Base-by-base conservation (phyloP, 1,140 invertebrate species). In the Aradophagus sp. region DNA sequence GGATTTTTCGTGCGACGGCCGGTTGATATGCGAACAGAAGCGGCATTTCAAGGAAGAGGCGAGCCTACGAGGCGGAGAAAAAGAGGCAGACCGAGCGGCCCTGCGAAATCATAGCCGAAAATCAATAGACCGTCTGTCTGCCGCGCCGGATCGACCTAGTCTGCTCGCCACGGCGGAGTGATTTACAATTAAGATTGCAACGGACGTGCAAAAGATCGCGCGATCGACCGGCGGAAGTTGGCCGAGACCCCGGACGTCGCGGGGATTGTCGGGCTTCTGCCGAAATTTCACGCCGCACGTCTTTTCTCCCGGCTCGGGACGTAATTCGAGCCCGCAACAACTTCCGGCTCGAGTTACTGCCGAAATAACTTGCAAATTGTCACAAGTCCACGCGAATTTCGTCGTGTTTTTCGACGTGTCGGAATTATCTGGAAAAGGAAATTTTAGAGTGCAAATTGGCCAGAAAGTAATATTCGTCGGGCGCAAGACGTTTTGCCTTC, bases 171-270 rank as follows among this genome's bases (percentile, higher is more conserved):
- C 53, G 61, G 14, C 50, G n/a, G n/a, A 52, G 61, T 62, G 66
- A 72, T 66, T 72, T 72, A 66, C 69, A 72, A 66, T 72, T 72
- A 72, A 66, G 68, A 71, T 71, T 65, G 59, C 52, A 59, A 29
- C 48, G 15, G 15, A 56, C 44, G 50, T 58, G 66, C 20, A 11
- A 42, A 44, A 50, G 58, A 62, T 62, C 45, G 20, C 31, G 2
- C 17, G 58, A 62, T 62, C 45, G 20, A 31, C 5, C 17, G 16
- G 44, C 44, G 58, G 29, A 50, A 44, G 58, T 62, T 62, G 10
- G 35, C 16, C 42, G 38, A 31, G 45, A 41, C 17, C 50, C 17
- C 26, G 36, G 36, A 61, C 32, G 15, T 13, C 27, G 34, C 27
- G 16, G 12, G n/a, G 16, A 29, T 45, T 36, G 14, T 1, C 16